Conservation (phyloP, 1,140 invertebrate genomes). For the Sesamia nonagrioides region DNA sequence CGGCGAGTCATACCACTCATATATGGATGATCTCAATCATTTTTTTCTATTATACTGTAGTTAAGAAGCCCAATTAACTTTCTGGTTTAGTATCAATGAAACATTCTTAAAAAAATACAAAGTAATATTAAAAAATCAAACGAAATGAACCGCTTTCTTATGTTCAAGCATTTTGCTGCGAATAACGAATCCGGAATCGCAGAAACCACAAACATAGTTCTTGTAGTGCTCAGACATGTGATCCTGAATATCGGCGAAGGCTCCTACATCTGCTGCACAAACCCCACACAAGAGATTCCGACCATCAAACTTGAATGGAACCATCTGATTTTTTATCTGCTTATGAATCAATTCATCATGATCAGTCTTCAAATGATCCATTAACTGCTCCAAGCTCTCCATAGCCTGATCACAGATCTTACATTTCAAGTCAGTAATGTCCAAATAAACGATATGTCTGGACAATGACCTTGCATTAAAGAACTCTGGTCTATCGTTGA, state of each 20-base stretch:
- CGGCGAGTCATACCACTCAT: no score
- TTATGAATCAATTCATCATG: constrained; percentile 57
- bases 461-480: constrained; percentile 47
- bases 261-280: constrained; percentile 39
- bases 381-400: constrained; percentile 49
- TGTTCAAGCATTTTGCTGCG: constrained; percentile 56
- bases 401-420: constrained; percentile 55
- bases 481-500: constrained; percentile 50
- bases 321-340: constrained; percentile 60
- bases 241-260: constrained; percentile 41
- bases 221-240: constrained; percentile 58
- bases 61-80: no score
- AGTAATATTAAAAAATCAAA: constrained; percentile 20
- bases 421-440: constrained; percentile 62
- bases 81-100: neutral
- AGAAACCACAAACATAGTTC: constrained; percentile 59
- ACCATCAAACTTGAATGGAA: constrained; percentile 49
- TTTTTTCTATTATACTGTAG: no score
- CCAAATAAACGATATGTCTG: constrained; percentile 55
- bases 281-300: constrained; percentile 42
- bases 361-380: constrained; percentile 57
- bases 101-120: neutral
- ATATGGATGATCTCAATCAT: no score
- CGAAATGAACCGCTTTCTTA: constrained; percentile 57
- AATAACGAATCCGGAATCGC: constrained; percentile 53